These are phyloP conservation scores for Pollenia angustigena DNA, from an alignment of 2,888 invertebrate species.

Conservation along the genomic window DNA sequence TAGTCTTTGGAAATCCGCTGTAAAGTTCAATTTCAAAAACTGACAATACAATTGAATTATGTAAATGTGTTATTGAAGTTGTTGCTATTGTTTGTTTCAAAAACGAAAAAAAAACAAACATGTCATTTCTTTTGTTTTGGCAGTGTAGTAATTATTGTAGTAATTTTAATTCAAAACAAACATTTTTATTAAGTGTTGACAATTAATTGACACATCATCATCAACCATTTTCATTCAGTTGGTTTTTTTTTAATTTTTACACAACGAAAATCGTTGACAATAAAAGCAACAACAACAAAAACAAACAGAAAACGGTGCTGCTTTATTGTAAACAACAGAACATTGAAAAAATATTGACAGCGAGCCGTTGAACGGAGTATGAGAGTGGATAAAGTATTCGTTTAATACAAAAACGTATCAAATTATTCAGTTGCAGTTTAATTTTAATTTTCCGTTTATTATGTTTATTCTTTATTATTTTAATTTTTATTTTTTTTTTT, in stretches of 20 bases:
- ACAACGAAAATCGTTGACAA: background rate
- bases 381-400: background rate
- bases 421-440: slow-evolving; percentile 57
- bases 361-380: background rate
- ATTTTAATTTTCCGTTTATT: slow-evolving; percentile 28
- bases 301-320: slow-evolving; percentile 36
- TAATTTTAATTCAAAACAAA: slow-evolving; percentile 53
- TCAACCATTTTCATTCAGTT: slow-evolving; percentile 17
- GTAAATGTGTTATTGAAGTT: background rate
- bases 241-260: slow-evolving; percentile 24
- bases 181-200: slow-evolving; percentile 64
- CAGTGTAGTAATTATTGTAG: slow-evolving; percentile 30
- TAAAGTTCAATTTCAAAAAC: slow-evolving; percentile 27
- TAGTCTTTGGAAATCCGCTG: background rate
- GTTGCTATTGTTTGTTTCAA: background rate
- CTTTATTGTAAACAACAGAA: background rate
- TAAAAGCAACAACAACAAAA: slow-evolving; percentile 4
- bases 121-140: slow-evolving; percentile 28
- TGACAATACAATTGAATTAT: slow-evolving; percentile 19
- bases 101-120: background rate
- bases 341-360: background rate
- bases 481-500: slow-evolving; percentile 40
- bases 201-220: slow-evolving; percentile 64
- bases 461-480: slow-evolving; percentile 15
- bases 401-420: slow-evolving; percentile 22